Percentiles rank a stretch among this genome's conserved stretches.
Evolutionary conservation across 2,113 vertebrate genomes (phyloP).

Genomic region (Lichenostomus cassidix): DNA sequence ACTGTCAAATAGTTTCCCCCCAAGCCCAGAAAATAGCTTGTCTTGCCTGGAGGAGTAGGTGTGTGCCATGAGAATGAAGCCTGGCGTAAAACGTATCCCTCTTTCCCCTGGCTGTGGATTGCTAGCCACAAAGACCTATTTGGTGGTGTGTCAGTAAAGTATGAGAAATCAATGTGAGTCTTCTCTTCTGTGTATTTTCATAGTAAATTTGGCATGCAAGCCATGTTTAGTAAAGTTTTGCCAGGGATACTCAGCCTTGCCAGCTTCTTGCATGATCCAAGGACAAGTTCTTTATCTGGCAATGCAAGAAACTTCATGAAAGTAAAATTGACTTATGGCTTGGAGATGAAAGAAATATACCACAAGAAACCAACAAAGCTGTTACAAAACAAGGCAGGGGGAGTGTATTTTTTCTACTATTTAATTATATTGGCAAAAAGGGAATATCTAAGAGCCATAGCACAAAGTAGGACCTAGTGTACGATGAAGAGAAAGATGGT

Average conservation of each 20-base stretch:
- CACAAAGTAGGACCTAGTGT: background rate
- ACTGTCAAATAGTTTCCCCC: slow-evolving; percentile 13
- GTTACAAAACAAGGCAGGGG: background rate
- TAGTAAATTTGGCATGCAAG: background rate
- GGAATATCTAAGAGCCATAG: background rate
- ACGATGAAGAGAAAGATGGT: background rate
- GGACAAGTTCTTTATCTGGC: background rate
- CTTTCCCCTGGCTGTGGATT: background rate
- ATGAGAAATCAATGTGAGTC: background rate
- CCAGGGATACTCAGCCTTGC: background rate
- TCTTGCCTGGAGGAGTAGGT: background rate
- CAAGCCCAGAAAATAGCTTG: slow-evolving; percentile 12
- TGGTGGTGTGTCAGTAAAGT: background rate
- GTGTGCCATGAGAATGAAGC: background rate
- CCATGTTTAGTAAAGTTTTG: background rate
- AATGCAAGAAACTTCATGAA: background rate
- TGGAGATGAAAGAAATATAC: background rate
- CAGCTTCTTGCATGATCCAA: background rate
- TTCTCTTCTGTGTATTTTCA: background rate
- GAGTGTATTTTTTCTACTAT: background rate
- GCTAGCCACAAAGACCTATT: background rate
- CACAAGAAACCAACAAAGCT: background rate
- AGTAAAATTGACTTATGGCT: background rate
- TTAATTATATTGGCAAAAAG: background rate
- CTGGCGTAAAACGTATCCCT: background rate